These are phyloP conservation scores for Leucophenga varia DNA, from an alignment of 1,140 invertebrate genomes.

Conservation along the genomic window DNA sequence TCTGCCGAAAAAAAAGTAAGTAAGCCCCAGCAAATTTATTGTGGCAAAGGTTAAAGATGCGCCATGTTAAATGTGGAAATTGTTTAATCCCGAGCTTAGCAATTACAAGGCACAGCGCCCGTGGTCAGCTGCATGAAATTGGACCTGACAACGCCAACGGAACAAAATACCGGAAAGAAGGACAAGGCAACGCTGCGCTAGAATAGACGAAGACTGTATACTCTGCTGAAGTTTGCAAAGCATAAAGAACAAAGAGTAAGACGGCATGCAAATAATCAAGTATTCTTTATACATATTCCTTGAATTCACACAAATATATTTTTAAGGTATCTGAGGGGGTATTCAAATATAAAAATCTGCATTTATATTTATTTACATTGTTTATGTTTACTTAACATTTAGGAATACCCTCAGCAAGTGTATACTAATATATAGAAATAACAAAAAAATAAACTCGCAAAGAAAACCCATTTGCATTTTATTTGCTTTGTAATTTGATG, in stretches of 20 bases:
- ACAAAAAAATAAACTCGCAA: slow-evolving; percentile 13
- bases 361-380: no score
- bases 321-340: no score
- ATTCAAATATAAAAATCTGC: no score
- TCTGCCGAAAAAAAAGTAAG: slow-evolving; percentile 1
- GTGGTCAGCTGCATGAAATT: slow-evolving; percentile 52
- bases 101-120: slow-evolving; percentile 37
- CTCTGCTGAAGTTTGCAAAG: no score
- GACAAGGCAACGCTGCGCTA: no score
- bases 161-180: slow-evolving; percentile 8
- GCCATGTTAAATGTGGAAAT: slow-evolving; percentile 52
- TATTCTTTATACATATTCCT: no score
- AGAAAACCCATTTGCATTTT: slow-evolving; percentile 51
- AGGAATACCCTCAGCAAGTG: no score
- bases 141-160: slow-evolving; percentile 27
- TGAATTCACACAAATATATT: no score
- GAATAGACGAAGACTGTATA: no score
- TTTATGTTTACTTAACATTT: no score
- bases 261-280: no score
- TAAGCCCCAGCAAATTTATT: slow-evolving; percentile 34
- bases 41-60: slow-evolving; percentile 48
- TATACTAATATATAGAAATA: slow-evolving; percentile 6
- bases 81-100: slow-evolving; percentile 46
- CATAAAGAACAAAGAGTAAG: no score
- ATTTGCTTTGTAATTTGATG: slow-evolving; percentile 52